Percentiles rank a stretch among this genome's conserved stretches.
Evolutionary conservation across 2,797 vertebrate genomes (phyloP).

Genomic region (Lithobates sylvaticus): DNA sequence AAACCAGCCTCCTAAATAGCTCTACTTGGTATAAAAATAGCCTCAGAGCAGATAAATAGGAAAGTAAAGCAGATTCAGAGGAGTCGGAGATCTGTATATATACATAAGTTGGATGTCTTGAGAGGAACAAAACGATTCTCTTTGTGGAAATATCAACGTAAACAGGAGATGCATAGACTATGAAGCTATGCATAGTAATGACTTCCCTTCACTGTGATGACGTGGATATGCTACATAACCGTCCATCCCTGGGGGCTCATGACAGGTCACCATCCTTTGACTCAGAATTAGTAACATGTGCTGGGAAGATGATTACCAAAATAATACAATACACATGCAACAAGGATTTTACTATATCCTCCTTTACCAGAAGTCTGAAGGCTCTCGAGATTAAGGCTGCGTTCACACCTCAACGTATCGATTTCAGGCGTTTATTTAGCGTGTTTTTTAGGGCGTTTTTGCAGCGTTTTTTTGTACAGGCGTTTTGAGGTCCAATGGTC

Average conservation of each 20-base stretch:
- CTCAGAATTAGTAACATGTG: not conserved
- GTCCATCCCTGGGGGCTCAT: not conserved
- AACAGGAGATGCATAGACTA: constrained; percentile 29
- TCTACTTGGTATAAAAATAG: not conserved
- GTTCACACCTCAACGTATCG: no score
- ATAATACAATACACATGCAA: no score
- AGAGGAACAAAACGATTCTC: constrained; percentile 17
- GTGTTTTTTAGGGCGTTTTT: no score
- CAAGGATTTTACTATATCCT: no score
- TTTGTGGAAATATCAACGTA: constrained; percentile 17
- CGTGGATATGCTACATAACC: not conserved
- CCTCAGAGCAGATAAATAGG: not conserved
- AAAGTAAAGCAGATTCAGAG: not conserved
- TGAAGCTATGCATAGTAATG: not conserved
- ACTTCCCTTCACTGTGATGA: constrained; percentile 9
- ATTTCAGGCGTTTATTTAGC: no score
- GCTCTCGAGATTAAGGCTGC: no score
- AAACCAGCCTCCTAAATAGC: not conserved
- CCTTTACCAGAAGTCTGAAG: no score
- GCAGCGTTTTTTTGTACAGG: no score
- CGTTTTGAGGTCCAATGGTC: no score
- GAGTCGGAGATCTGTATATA: not conserved
- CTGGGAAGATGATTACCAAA: not conserved
- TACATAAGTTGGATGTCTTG: not conserved
- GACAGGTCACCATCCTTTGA: not conserved